phyloP scores from a whole-genome alignment of 2,888 invertebrate species.

The Limnephilus rhombicus region DNA sequence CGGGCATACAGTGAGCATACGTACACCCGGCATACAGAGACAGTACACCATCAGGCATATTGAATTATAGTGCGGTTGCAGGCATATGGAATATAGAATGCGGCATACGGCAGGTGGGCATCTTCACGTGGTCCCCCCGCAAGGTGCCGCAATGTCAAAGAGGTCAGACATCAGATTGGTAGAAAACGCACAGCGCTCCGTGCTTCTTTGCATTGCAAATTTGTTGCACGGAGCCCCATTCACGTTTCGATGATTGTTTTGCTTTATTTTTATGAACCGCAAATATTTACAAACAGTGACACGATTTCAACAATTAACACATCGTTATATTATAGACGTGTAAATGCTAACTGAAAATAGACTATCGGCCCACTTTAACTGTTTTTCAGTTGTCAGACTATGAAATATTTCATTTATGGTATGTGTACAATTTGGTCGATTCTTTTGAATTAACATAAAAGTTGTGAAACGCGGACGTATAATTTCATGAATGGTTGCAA shows the following conservation, averaged over 20 bases:
- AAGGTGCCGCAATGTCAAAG: background rate
- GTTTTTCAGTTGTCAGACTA: no score
- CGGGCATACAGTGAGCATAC: background rate
- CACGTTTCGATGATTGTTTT: background rate
- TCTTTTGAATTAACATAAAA: no score
- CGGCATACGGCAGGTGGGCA: background rate
- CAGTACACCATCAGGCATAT: background rate
- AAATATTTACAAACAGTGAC: background rate
- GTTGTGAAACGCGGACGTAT: no score
- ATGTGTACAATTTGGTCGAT: no score
- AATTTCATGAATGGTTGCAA: no score
- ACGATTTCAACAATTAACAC: background rate
- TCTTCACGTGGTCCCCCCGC: background rate
- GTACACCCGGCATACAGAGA: background rate
- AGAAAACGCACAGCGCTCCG: background rate
- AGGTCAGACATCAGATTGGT: background rate
- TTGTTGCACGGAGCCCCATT: background rate
- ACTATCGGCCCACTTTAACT: no score
- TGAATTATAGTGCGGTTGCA: background rate
- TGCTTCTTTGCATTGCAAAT: background rate
- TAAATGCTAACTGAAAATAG: no score
- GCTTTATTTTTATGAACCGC: background rate
- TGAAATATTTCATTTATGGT: no score
- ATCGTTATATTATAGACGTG: background rate
- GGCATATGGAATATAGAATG: background rate